Evolutionary conservation across 2,888 invertebrate genomes (phyloP).

Genomic region (Nomada lathburiana): DNA sequence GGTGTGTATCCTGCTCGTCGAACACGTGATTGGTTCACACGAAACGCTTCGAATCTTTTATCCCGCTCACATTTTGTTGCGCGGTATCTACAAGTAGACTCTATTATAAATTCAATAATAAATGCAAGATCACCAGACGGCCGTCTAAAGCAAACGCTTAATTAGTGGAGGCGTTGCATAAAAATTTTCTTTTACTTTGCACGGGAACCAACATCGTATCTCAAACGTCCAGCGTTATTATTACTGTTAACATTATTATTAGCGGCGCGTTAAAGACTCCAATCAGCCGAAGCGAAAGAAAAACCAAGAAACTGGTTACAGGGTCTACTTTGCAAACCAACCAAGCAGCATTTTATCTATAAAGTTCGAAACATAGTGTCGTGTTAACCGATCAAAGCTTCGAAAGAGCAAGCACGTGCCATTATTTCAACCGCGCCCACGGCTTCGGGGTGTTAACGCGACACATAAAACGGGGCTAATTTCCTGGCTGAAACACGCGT

Average conservation of each 20-base stretch:
- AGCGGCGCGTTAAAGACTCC: background rate
- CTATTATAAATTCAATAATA: background rate
- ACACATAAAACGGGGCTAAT: conserved; percentile 40
- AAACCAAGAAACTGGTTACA: background rate
- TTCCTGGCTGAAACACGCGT: conserved; percentile 16
- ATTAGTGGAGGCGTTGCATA: background rate
- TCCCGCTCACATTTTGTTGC: too few relatives aligned
- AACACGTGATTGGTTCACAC: background rate
- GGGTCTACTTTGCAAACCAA: background rate
- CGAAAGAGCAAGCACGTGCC: background rate
- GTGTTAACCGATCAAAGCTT: background rate
- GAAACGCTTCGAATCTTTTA: background rate
- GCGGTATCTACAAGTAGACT: too few relatives aligned
- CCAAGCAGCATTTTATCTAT: background rate
- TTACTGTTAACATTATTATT: background rate
- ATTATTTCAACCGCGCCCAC: conserved; percentile 1
- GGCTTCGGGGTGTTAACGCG: conserved; percentile 8
- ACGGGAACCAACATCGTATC: background rate
- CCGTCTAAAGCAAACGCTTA: background rate
- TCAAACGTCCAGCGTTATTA: conserved; percentile 2
- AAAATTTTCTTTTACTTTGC: too few relatives aligned
- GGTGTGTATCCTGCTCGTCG: conserved; percentile 4
- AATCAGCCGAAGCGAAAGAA: background rate
- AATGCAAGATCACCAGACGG: too few relatives aligned
- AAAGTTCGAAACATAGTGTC: background rate